Conservation (phyloP, 2,888 invertebrate genomes). For the Sisyra terminalis region DNA sequence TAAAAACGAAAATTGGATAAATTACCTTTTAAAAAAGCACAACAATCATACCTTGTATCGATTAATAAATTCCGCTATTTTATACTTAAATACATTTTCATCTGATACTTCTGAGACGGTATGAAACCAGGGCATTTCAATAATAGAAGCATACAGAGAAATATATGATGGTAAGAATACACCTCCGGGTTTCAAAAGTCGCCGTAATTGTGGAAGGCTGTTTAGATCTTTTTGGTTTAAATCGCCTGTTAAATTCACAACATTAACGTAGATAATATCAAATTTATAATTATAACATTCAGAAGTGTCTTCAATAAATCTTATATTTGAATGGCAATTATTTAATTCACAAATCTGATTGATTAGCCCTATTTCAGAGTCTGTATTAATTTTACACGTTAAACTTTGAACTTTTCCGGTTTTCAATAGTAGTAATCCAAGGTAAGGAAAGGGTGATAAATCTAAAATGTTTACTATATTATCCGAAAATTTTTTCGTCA, state of each 20-base stretch:
- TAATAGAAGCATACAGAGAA: constrained; percentile 34
- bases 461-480: constrained; percentile 31
- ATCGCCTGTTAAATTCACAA: constrained; percentile 38
- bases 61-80: constrained; percentile 38
- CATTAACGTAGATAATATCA: constrained; percentile 37
- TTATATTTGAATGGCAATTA: constrained; percentile 23
- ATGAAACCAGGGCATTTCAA: constrained; percentile 40
- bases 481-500: constrained; percentile 18
- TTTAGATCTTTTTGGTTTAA: constrained; percentile 27
- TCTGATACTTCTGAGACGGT: constrained; percentile 38
- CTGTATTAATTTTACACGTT: constrained; percentile 27
- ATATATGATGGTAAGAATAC: constrained; percentile 12
- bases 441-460: constrained; percentile 41
- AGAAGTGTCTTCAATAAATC: constrained; percentile 24
- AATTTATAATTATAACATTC: constrained; percentile 22
- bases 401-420: constrained; percentile 27
- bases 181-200: constrained; percentile 18
- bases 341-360: constrained; percentile 28
- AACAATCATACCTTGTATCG: constrained; percentile 32
- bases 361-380: constrained; percentile 27
- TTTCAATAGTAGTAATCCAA: constrained; percentile 39
- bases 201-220: constrained; percentile 21
- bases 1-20: background rate
- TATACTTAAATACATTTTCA: constrained; percentile 34
- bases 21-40: too few species aligned